Evolutionary conservation across 2,113 vertebrate species (phyloP), one percentile per base, ranked within the genome.

Genomic region (Eupsittula cactorum): DNA sequence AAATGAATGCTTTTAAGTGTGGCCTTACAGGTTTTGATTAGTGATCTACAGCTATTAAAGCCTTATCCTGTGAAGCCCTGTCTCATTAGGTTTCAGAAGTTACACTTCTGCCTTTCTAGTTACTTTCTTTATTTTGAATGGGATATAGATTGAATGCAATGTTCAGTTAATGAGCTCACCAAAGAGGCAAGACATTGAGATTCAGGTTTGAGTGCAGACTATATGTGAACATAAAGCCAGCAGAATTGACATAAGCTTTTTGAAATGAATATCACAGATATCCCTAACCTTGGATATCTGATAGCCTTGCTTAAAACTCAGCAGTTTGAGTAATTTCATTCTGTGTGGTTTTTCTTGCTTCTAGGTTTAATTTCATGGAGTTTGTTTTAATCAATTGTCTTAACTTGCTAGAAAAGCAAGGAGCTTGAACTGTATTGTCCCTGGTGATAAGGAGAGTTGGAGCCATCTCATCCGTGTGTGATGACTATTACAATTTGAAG

Each of bases 381-480:
- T 31, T 64, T 57, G 7, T 62, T 95, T 78, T 69, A 62, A 47
- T 69, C 0, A 0, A 18, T 82, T 71, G 28, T 35, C 50, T 46
- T 71, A 18, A 41, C 68, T 55, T 55, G 16, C 12, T 76, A n/a
- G 73, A 73, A 74, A 53, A 70, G 49, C 31, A 33, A 67, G 41
- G 49, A 59, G 62, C 18, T 86, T 79, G 63, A 68, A 44, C 35
- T 73, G 18, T 8, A 8, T 67, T 3, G 3, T 62, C 20, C 20
- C 41, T 69, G 35, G 35, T 75, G 39, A 9, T 44, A 37, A 49
- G 70, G 71, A 47, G n/a, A 47, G 21, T n/a, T 69, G 82, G 29
- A 42, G 60, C 46, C 0, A 1, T 41, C 24, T 93, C 35, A 55
- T 57, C 46, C 0, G 0, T 23, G 35, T 70, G 20, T 42, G 59